Conservation (phyloP, 2,888 invertebrate species). For the Disparrhopalites patrizii region DNA sequence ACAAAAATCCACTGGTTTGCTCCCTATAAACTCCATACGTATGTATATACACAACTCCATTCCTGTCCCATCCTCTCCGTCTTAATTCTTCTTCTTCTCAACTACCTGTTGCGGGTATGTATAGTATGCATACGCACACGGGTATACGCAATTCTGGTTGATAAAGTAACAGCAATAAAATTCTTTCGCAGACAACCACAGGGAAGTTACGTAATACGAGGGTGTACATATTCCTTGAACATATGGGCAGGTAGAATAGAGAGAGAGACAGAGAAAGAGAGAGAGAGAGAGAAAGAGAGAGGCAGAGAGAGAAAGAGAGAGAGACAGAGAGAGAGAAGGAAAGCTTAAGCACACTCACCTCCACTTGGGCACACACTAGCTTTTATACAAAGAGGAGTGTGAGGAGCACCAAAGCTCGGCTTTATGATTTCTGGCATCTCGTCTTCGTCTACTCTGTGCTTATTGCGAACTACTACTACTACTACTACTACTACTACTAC, state of each 20-base stretch:
- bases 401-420: no score
- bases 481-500: no score
- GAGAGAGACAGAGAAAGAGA: not conserved
- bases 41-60: no score
- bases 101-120: not conserved
- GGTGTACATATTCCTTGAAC: not conserved
- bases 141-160: no score
- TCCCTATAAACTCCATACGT: no score
- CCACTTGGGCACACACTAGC: constrained; percentile 21
- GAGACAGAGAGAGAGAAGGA: constrained; percentile 9
- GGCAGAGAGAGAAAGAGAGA: not conserved
- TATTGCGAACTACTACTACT: constrained; percentile 18
- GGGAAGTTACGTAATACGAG: no score
- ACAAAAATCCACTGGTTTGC: no score
- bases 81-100: not conserved
- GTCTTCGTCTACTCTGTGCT: not conserved
- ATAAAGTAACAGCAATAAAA: no score
- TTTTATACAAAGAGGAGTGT: no score
- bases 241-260: no score
- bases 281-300: not conserved
- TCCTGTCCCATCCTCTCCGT: not conserved
- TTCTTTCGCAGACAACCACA: no score
- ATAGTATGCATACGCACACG: not conserved
- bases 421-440: constrained; percentile 19
- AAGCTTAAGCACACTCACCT: constrained; percentile 16